These are phyloP conservation scores for Botia kubotai DNA, from an alignment of 2,797 vertebrate species.

Conservation along the genomic window DNA sequence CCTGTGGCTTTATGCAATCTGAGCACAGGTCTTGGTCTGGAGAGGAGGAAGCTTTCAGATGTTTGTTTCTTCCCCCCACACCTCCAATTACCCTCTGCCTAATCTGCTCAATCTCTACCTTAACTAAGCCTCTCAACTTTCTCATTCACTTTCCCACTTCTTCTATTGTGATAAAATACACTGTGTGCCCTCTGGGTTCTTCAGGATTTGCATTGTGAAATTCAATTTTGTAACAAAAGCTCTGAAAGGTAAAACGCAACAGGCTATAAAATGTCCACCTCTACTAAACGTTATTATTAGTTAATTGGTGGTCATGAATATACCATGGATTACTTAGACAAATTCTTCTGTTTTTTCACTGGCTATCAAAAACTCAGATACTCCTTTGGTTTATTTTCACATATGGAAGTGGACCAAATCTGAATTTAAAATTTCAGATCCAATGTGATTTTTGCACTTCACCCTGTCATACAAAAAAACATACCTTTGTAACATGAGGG, in stretches of 20 bases:
- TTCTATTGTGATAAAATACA: not conserved
- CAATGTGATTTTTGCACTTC: too few species aligned
- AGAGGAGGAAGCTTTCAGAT: not conserved
- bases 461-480: too few species aligned
- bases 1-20: not conserved
- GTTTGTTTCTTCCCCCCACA: not conserved
- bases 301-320: too few species aligned
- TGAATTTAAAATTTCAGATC: too few species aligned
- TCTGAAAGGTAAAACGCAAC: not conserved
- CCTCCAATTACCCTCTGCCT: conserved; percentile 5
- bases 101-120: not conserved
- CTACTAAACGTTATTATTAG: not conserved
- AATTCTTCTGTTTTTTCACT: too few species aligned
- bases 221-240: not conserved
- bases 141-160: not conserved
- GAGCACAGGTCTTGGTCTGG: not conserved
- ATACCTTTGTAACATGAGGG: too few species aligned
- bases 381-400: too few species aligned
- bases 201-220: conserved; percentile 19
- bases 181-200: not conserved
- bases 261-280: not conserved
- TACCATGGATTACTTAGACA: too few species aligned
- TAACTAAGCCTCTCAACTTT: not conserved
- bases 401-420: too few species aligned
- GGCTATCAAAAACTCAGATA: too few species aligned